phyloP scores from a whole-genome alignment of 2,797 vertebrate species.

The Cossypha dichroa region DNA sequence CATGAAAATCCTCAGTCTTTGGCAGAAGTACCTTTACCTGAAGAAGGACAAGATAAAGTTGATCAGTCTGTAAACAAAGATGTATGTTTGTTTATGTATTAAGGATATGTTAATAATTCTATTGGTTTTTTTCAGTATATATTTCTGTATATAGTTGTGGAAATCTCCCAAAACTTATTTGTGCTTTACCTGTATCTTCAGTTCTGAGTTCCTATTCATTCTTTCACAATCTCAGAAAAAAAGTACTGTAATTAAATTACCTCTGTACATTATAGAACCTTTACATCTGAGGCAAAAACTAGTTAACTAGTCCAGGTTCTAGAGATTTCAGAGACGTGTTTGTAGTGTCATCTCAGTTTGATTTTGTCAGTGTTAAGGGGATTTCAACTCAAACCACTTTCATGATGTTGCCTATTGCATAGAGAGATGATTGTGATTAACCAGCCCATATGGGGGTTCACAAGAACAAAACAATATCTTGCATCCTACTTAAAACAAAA shows the following conservation, averaged over 20 bases:
- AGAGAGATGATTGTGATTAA: not conserved
- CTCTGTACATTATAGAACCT: not conserved
- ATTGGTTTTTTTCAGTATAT: fast-evolving
- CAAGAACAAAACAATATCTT: not conserved
- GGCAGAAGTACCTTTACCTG: not conserved
- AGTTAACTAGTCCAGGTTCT: not conserved
- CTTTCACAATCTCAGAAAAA: not conserved
- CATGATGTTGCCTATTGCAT: not conserved
- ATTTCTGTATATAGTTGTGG: not conserved
- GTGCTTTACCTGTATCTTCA: not conserved
- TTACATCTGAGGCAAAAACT: not conserved
- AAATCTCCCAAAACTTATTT: not conserved
- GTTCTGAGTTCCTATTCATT: not conserved
- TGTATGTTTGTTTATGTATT: not conserved
- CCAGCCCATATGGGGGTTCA: not conserved
- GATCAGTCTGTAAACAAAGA: not conserved
- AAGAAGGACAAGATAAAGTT: not conserved
- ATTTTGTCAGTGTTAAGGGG: not conserved
- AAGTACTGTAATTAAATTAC: not conserved
- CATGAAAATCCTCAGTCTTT: not conserved
- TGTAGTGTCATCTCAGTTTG: not conserved
- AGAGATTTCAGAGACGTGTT: not conserved
- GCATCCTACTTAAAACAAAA: not conserved
- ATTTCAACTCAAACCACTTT: not conserved
- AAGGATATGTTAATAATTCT: not conserved